Conservation (phyloP, 2,888 invertebrate genomes). For the Metalampra italica region DNA sequence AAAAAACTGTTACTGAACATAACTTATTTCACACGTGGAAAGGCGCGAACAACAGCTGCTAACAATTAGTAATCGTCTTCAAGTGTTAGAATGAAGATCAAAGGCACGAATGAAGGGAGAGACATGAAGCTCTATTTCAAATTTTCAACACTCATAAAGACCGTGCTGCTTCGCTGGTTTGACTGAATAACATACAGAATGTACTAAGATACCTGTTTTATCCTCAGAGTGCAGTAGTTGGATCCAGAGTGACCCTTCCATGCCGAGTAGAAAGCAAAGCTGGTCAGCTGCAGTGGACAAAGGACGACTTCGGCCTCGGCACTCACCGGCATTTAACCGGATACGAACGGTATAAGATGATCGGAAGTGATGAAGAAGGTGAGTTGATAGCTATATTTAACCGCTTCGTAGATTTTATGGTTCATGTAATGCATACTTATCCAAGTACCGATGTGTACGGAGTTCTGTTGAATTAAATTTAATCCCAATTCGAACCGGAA, state of each 20-base stretch:
- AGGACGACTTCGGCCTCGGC: slow-evolving; percentile 97
- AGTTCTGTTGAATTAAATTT: background rate
- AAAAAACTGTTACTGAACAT: too few relatives aligned
- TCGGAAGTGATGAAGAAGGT: slow-evolving; percentile 97
- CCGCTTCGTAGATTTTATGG: slow-evolving; percentile 18
- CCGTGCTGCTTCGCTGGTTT: too few relatives aligned
- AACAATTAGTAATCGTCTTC: too few relatives aligned
- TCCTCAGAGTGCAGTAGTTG: slow-evolving; percentile 88
- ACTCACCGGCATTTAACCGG: slow-evolving; percentile 93
- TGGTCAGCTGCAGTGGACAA: slow-evolving; percentile 97
- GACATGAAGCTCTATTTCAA: too few relatives aligned
- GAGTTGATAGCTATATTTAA: slow-evolving; percentile 18
- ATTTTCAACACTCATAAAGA: too few relatives aligned
- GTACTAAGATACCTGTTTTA: too few relatives aligned
- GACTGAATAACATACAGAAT: too few relatives aligned
- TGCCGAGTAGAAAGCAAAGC: slow-evolving; percentile 92
- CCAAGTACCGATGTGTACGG: background rate
- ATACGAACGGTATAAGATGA: slow-evolving; percentile 96
- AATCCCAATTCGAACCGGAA: too few relatives aligned
- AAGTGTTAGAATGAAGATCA: too few relatives aligned
- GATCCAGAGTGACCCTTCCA: slow-evolving; percentile 91
- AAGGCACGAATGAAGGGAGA: too few relatives aligned
- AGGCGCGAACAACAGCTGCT: too few relatives aligned
- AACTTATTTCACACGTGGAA: too few relatives aligned
- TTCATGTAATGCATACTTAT: background rate